These are phyloP conservation scores for Globodera ellingtonae DNA, from an alignment of 1,140 invertebrate species.

Conservation along the genomic window DNA sequence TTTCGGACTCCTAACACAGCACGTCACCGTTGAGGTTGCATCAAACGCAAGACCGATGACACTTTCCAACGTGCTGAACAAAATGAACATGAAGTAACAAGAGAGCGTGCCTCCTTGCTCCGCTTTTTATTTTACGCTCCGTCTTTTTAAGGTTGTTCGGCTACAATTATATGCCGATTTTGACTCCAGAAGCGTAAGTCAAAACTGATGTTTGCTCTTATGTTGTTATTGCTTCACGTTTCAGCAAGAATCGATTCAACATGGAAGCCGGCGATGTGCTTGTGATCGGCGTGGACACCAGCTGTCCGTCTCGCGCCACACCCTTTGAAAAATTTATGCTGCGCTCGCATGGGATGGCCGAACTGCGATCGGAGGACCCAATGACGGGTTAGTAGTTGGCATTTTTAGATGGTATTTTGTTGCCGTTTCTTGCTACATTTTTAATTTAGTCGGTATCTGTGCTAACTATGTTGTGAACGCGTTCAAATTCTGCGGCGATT, in stretches of 20 bases:
- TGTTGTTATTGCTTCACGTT: neutral
- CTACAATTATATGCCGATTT: slow-evolving; percentile 27
- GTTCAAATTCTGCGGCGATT: slow-evolving; percentile 34
- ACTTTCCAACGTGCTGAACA: slow-evolving; percentile 29
- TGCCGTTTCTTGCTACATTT: slow-evolving; percentile 23
- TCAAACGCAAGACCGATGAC: slow-evolving; percentile 21
- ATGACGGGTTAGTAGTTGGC: neutral
- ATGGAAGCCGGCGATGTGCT: slow-evolving; percentile 29
- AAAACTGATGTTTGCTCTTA: neutral
- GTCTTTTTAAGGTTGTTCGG: slow-evolving; percentile 18
- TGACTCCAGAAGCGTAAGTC: slow-evolving; percentile 27
- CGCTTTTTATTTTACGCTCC: neutral
- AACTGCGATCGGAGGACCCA: slow-evolving; percentile 25
- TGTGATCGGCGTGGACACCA: slow-evolving; percentile 35
- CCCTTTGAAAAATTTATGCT: slow-evolving; percentile 17
- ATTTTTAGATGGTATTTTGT: too few relatives aligned
- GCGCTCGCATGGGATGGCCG: slow-evolving; percentile 2
- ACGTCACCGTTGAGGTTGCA: slow-evolving; percentile 30
- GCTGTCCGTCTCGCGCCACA: slow-evolving; percentile 22
- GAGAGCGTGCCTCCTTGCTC: neutral
- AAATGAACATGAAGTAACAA: slow-evolving; percentile 37
- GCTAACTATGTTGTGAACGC: slow-evolving; percentile 16
- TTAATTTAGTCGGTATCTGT: slow-evolving; percentile 4
- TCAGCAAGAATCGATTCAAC: slow-evolving; percentile 30
- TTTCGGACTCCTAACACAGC: slow-evolving; percentile 16